Evolutionary conservation across 2,888 invertebrate species (phyloP).

Genomic region (Apamea anceps): DNA sequence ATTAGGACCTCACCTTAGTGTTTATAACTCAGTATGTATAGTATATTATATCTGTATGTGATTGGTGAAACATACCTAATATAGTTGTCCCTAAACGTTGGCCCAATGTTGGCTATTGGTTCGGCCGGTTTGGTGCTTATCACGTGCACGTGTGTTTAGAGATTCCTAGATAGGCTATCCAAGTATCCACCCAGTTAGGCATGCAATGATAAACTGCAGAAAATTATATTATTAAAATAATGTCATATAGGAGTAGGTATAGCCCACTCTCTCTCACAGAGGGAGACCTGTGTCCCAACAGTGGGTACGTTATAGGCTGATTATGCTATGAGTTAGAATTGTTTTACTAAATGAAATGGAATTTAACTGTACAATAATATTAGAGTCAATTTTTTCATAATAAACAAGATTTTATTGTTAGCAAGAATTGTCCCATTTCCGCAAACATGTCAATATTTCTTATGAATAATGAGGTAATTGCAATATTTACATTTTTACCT

Average conservation of each 20-base stretch:
- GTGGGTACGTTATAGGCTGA: background rate
- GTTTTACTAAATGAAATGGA: background rate
- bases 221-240: constrained; percentile 1
- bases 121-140: background rate
- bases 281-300: background rate
- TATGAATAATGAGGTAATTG: constrained; percentile 31
- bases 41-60: background rate
- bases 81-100: background rate
- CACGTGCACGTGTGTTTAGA: background rate
- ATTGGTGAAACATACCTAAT: background rate
- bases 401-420: background rate
- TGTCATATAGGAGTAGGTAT: background rate
- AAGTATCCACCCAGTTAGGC: background rate
- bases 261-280: background rate
- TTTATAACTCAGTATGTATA: background rate
- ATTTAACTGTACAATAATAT: background rate
- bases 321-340: background rate
- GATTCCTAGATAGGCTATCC: background rate
- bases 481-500: constrained; percentile 31
- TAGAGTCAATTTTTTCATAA: constrained; percentile 7
- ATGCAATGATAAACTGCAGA: background rate
- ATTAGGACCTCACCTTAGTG: background rate
- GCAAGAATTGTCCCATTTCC: constrained; percentile 21
- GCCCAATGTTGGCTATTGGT: background rate
- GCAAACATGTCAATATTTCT: constrained; percentile 15